These are phyloP conservation scores for Lophura nycthemera DNA, from an alignment of 2,113 vertebrate species.

Conservation along the genomic window DNA sequence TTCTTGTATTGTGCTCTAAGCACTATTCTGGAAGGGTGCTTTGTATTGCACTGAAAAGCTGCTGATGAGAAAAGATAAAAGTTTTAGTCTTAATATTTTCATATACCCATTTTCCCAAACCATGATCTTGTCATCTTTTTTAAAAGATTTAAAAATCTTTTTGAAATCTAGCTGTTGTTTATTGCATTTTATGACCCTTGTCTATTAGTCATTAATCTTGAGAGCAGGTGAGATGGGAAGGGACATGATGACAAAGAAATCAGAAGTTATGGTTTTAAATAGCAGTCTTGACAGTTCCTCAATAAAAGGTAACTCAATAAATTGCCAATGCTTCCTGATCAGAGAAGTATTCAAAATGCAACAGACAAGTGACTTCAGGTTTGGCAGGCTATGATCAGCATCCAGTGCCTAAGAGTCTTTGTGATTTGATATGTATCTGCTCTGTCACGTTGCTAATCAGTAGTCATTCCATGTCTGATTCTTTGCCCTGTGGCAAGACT, in stretches of 20 bases:
- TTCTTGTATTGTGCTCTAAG: background rate
- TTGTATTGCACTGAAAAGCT: background rate
- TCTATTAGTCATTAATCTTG: slow-evolving; percentile 9
- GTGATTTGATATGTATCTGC: background rate
- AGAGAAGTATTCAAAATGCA: slow-evolving; percentile 16
- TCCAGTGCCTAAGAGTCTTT: background rate
- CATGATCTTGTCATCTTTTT: background rate
- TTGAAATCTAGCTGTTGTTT: background rate
- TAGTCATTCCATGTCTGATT: background rate
- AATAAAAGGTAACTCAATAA: slow-evolving; percentile 45
- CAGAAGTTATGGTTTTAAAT: slow-evolving; percentile 19
- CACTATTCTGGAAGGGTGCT: background rate
- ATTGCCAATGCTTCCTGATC: slow-evolving; percentile 34
- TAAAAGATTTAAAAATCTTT: background rate
- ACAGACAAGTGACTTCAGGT: slow-evolving; percentile 4
- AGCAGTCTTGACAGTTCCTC: slow-evolving; percentile 39
- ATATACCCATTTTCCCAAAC: background rate
- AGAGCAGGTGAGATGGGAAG: background rate
- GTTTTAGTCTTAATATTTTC: background rate
- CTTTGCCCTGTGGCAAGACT: background rate
- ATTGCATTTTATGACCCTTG: slow-evolving; percentile 5
- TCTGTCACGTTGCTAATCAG: background rate
- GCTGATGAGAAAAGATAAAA: background rate
- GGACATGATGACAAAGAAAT: slow-evolving; percentile 16
- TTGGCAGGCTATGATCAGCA: slow-evolving; percentile 10